These are phyloP conservation scores for Hippoglossus stenolepis DNA, from an alignment of 2,113 vertebrate genomes.

Conservation along the genomic window DNA sequence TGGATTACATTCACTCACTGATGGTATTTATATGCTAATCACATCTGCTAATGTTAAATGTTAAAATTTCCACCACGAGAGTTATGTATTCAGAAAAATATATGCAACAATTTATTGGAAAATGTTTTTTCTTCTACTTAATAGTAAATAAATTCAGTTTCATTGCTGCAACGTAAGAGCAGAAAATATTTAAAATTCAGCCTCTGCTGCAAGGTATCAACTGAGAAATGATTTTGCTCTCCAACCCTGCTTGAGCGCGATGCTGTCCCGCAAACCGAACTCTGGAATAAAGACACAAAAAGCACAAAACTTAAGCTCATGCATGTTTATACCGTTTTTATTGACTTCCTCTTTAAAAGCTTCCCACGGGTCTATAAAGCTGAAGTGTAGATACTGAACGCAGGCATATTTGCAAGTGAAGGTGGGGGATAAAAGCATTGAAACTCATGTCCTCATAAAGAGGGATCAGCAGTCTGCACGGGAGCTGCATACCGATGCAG, in stretches of 20 bases:
- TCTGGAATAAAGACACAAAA: constrained; percentile 60
- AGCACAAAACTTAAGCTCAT: constrained; percentile 71
- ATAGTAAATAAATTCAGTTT: not conserved
- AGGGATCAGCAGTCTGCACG: constrained; percentile 78
- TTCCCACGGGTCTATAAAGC: constrained; percentile 75
- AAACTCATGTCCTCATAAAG: constrained; percentile 84
- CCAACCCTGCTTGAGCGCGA: not conserved
- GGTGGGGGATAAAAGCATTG: constrained; percentile 80
- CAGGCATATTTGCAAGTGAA: constrained; percentile 79
- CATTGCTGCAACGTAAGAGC: not conserved
- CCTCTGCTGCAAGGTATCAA: constrained; percentile 8
- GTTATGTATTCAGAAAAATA: not conserved
- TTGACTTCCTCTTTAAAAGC: constrained; percentile 80
- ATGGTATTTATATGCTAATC: constrained; percentile 5
- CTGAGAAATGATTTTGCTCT: constrained; percentile 17
- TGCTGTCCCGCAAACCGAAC: constrained; percentile 41
- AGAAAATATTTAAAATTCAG: constrained; percentile 1
- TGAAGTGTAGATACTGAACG: constrained; percentile 72
- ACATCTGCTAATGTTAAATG: not conserved
- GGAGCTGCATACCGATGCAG: constrained; percentile 80
- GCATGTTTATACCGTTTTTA: constrained; percentile 79
- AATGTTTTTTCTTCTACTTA: not conserved
- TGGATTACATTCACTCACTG: not conserved
- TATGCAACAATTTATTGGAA: not conserved
- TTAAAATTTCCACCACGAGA: not conserved